Percentiles rank a stretch among this genome's conserved stretches.
phyloP scores from a whole-genome alignment of 2,113 vertebrate genomes.

The Noctilio leporinus region DNA sequence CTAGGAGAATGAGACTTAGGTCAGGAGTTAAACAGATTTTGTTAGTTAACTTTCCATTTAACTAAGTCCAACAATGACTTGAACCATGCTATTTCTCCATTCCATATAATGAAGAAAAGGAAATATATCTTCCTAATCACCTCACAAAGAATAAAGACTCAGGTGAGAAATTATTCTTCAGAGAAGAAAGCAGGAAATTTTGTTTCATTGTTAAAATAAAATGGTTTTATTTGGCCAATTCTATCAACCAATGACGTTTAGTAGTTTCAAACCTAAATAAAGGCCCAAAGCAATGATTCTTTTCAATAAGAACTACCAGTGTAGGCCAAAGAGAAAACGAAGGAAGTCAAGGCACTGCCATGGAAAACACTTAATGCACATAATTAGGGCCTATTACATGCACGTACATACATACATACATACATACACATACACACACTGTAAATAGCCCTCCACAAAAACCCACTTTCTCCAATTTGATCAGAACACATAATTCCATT shows the following conservation, averaged over 20 bases:
- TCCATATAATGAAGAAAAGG: neutral
- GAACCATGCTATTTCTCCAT: neutral
- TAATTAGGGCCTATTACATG: neutral
- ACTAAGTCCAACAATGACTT: neutral
- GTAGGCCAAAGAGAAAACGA: neutral
- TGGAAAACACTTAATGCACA: neutral
- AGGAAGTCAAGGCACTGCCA: neutral
- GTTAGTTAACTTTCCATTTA: neutral
- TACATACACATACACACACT: neutral
- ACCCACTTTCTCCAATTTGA: neutral
- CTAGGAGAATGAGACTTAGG: neutral
- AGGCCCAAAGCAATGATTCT: neutral
- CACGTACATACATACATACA: neutral
- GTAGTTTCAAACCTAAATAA: neutral
- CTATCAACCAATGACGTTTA: neutral
- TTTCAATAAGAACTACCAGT: neutral
- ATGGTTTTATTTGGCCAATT: slow-evolving; percentile 17
- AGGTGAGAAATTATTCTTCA: neutral
- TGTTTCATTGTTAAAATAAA: neutral
- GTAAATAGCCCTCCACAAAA: neutral
- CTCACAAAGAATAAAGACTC: neutral
- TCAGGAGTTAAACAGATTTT: neutral
- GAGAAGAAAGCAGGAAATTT: neutral
- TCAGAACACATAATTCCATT: neutral
- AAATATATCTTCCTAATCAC: neutral